phyloP scores from a whole-genome alignment of 2,113 vertebrate genomes.

The Mystacornis crossleyi region DNA sequence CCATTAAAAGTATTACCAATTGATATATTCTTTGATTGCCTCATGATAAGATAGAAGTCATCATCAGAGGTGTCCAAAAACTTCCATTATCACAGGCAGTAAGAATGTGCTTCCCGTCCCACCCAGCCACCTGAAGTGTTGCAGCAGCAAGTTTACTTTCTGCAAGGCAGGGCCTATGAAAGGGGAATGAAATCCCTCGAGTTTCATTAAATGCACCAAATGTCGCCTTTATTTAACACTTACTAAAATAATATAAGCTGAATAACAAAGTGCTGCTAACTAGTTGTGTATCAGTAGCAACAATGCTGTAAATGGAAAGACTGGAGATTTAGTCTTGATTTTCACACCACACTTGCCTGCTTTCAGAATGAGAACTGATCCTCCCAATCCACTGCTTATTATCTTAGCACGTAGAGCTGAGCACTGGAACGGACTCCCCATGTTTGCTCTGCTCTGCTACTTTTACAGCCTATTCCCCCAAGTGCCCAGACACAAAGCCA shows the following conservation, averaged over 20 bases:
- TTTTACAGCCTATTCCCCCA: background rate
- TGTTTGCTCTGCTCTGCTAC: accelerated
- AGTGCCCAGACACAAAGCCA: accelerated
- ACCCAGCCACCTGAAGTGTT: background rate
- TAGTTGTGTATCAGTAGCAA: background rate
- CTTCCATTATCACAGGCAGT: background rate
- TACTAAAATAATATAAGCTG: background rate
- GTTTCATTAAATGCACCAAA: background rate
- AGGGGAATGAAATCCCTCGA: background rate
- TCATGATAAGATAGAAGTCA: background rate
- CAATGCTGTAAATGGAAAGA: background rate
- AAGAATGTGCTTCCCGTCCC: background rate
- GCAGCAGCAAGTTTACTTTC: background rate
- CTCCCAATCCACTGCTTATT: background rate
- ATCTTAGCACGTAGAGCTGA: background rate
- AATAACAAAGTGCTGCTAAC: background rate
- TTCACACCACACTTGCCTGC: background rate
- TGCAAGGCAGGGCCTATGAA: background rate
- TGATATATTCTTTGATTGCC: background rate
- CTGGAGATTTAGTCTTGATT: background rate
- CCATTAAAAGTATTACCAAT: background rate
- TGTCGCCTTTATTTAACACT: accelerated
- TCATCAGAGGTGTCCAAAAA: background rate
- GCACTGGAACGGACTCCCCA: accelerated
- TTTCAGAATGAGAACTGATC: background rate